Base-by-base conservation (phyloP, 2,797 vertebrate species). In the Eulemur mongoz region DNA sequence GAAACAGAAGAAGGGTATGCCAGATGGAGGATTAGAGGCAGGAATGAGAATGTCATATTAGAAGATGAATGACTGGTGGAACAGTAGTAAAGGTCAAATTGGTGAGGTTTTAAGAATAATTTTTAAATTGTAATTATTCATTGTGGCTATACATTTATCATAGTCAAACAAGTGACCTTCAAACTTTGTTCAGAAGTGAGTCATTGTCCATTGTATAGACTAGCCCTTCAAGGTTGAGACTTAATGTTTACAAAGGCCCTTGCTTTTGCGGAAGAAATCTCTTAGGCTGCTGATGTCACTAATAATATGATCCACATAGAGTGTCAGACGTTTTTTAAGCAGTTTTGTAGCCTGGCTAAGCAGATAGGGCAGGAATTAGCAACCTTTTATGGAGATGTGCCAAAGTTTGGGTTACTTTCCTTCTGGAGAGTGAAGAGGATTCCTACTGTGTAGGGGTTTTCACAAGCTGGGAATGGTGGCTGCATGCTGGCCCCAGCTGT, bases 131-230 rank as follows among this genome's bases (percentile, higher is more conserved):
- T n/a, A 61, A 7, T 69, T 90, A 43, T 63, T 92, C 59, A 48
- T n/a, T 38, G 43, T 52, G 52, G 38, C 32, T 70, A 11, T 82
- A 2, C 25, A 78, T 94, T 88, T 82, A 45, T 81, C 90, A 93
- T n/a, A 40, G 70, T 84, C 78, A 86, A 82, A 38, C 27, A 79
- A n/a, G 54, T 40, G 23, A 80, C 59, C 15, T 96, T 76, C 85
- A 82, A 30, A 94, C 45, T 86, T 69, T 45, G 30, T 70, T 96
- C n/a, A 69, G 52, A 96, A 84, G 57, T 82, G 69, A 93, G 57
- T 91, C 82, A 61, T 70, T 93, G 67, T 54, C 40, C 40, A 18
- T 25, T 61, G 30, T 67, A 14, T 4, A 25, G 63, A 48, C 50
- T 43, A 54, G 38, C 73, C 52, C 73, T 96, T 89, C 45, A 90